Evolutionary conservation across 2,888 invertebrate species (phyloP), one percentile per base, ranked within the genome.

Genomic region (Leucophenga maculata): DNA sequence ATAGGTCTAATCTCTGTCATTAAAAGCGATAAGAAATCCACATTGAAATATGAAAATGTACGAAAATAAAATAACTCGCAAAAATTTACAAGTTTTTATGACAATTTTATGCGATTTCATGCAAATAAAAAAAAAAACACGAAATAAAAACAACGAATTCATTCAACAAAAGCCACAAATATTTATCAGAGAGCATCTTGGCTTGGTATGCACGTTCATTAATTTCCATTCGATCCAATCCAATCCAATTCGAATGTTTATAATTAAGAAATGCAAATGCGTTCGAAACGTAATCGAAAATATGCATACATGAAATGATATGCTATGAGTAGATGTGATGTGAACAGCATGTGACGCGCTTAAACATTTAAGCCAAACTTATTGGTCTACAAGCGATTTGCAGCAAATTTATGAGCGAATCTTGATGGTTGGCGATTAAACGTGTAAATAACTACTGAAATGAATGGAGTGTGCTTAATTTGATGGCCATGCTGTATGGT

Each of bases 61-160:
- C 22, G 31, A 26, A 46, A 69, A 70, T 62, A 72, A 67, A 64
- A 52, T 11, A 46, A 60, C 59, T 16, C 22, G 20, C 55, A 44
- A 68, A 59, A 68, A 59, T 39, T 60, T 48, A 65, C n/a, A 48
- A 59, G 44, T 32, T 54, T 44, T 59, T 67, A 64, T 64, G 32
- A 50, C 64, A 64, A 57, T 67, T 71, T 71, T 57, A 64, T 71
- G 65, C 67, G 57, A 67, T 57, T 71, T 64, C 18, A 69, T 65
- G 67, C 65, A 26, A 32, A 22, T 59, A n/a, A n/a, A n/a, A n/a
- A n/a, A n/a, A n/a, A n/a, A n/a, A n/a, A n/a, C n/a, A n/a, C n/a
- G n/a, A n/a, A n/a, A n/a, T n/a, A n/a, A n/a, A n/a, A 9, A 8
- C 32, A 59, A 59, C 46, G 60, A 26, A 48, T 48, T 64, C 62